Evolutionary conservation across 2,113 vertebrate species (phyloP), one percentile per base, ranked within the genome.

Genomic region (Sterna hirundo): DNA sequence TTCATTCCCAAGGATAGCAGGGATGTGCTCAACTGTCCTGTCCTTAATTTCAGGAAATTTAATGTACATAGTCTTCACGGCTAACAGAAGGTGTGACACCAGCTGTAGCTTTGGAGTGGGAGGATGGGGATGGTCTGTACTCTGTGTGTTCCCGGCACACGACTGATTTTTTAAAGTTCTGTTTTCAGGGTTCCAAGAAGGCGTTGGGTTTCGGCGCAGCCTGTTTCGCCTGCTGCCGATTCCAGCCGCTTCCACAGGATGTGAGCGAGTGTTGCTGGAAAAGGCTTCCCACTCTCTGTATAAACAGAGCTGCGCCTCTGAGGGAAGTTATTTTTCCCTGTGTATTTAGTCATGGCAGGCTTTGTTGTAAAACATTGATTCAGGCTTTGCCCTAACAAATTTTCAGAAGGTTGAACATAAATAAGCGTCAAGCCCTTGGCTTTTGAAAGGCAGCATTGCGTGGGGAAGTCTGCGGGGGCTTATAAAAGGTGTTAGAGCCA

Each of bases 11-110:
- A 6, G 72, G 19, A 13, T 22, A 51, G 58, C 1, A 1, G 8
- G 62, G 75, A 15, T 72, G 70, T 3, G 6, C 18, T 68, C 10
- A 1, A 10, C 64, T 2, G 2, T 46, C 75, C 38, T 5, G 2
- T 29, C 64, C 42, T 30, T 36, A 17, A 38, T 57, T 26, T 21
- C 34, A 1, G 46, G 54, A 60, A 75, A 6, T 18, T 7, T 7
- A 7, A 3, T 1, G 5, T 20, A 0, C 11, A 2, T 11, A 16
- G 4, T 34, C 17, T 7, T n/a, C 11, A 3, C 1, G 0, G 58
- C 57, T 58, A 42, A 13, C 26, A 10, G 44, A 4, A 84, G 83
- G 52, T 80, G 49, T 0, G 27, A 12, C 44, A 14, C 16, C 36
- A 18, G 85, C 32, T 1, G 49, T 40, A 54, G 55, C 40, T 94